These are phyloP conservation scores for Poecilus cupreus DNA, from an alignment of 2,888 invertebrate genomes.

Conservation along the genomic window DNA sequence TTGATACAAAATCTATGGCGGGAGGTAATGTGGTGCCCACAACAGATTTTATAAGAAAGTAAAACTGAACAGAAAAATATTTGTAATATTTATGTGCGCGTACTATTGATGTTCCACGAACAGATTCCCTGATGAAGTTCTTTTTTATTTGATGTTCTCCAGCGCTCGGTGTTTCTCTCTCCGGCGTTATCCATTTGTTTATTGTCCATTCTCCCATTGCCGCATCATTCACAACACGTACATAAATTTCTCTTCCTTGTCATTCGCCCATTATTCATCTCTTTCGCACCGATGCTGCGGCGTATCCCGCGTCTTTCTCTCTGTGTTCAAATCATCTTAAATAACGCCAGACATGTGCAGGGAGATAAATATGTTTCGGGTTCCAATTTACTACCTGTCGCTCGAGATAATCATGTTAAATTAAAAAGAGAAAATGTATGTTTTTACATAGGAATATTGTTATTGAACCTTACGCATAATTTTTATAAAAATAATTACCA, in stretches of 20 bases:
- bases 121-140: background rate
- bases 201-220: constrained; percentile 52
- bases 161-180: background rate
- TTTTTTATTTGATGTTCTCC: background rate
- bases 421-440: background rate
- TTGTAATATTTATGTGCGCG: too few relatives aligned
- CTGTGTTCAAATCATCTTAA: constrained; percentile 22
- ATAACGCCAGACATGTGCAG: background rate
- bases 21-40: too few relatives aligned
- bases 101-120: background rate
- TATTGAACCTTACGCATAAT: too few relatives aligned
- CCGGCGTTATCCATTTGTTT: constrained; percentile 45
- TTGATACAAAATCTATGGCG: too few relatives aligned
- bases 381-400: constrained; percentile 20
- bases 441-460: background rate
- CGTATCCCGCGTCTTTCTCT: background rate
- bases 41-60: too few relatives aligned
- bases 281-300: background rate
- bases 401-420: background rate
- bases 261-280: constrained; percentile 32
- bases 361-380: constrained; percentile 24
- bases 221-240: constrained; percentile 52
- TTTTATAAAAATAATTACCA: too few relatives aligned
- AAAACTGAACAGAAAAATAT: too few relatives aligned
- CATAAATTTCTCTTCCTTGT: constrained; percentile 56